A percentile compares a stretch with the other conserved stretches of the same genome.
Evolutionary conservation across 1,140 invertebrate genomes (phyloP).

Genomic region (Aphelinus certus): DNA sequence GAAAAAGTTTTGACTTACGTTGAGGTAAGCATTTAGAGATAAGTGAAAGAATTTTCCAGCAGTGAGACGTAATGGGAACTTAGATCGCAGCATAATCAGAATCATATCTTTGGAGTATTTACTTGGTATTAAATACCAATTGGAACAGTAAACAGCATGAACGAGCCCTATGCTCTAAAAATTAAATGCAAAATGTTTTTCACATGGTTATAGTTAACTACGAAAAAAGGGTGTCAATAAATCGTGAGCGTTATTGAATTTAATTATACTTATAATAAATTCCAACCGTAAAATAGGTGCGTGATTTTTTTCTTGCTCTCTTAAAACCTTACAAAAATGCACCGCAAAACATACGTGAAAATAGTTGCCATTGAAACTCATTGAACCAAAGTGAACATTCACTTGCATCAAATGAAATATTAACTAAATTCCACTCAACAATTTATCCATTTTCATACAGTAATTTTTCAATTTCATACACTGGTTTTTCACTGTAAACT

Average conservation of each 20-base stretch:
- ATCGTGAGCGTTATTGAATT: too few relatives aligned
- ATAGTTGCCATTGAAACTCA: not conserved
- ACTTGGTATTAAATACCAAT: slow-evolving; percentile 13
- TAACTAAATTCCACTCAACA: not conserved
- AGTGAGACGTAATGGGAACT: not conserved
- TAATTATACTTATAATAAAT: not conserved
- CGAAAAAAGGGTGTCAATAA: too few relatives aligned
- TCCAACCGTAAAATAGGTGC: too few relatives aligned
- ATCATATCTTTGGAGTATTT: not conserved
- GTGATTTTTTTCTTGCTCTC: too few relatives aligned
- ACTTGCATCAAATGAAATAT: not conserved
- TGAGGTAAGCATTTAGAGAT: slow-evolving; percentile 5
- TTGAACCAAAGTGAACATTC: too few relatives aligned
- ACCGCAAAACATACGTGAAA: too few relatives aligned
- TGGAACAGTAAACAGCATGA: slow-evolving; percentile 8
- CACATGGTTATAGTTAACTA: not conserved
- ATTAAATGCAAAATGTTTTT: not conserved
- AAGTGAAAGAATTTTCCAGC: slow-evolving; percentile 6
- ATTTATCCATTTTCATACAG: too few relatives aligned
- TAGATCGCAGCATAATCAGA: slow-evolving; percentile 9
- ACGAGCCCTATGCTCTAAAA: slow-evolving; percentile 18
- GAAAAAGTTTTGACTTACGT: not conserved
- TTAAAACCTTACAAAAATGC: too few relatives aligned
- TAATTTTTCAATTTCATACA: too few relatives aligned
- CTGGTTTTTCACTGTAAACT: too few relatives aligned